Conservation (phyloP, 1,140 invertebrate species). For the Diabrotica undecimpunctata region DNA sequence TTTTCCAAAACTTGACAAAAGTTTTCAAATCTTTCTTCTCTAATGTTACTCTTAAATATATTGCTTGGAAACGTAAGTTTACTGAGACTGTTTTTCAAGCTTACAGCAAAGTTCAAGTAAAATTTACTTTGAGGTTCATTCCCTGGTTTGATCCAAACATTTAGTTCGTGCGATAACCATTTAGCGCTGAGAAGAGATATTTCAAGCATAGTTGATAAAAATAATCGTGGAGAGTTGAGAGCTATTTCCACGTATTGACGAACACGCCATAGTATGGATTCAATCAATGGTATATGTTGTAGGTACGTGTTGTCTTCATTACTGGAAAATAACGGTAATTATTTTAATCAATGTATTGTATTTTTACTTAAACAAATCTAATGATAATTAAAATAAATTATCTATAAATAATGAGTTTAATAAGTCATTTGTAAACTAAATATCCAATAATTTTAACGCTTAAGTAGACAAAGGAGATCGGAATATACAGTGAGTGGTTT, state of each 20-base stretch:
- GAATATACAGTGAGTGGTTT: too few species aligned
- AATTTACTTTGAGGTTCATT: too few species aligned
- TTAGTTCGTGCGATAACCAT: slow-evolving; percentile 64
- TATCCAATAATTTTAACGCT: too few species aligned
- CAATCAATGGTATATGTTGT: slow-evolving; percentile 75
- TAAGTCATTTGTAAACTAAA: too few species aligned
- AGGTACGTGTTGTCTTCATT: slow-evolving; percentile 58
- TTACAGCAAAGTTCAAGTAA: too few species aligned
- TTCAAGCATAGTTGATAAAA: slow-evolving; percentile 59
- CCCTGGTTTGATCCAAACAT: slow-evolving; percentile 55
- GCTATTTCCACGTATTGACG: slow-evolving; percentile 59
- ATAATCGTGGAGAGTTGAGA: slow-evolving; percentile 52
- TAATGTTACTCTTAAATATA: background rate
- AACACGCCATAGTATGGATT: slow-evolving; percentile 72
- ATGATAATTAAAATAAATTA: slow-evolving; percentile 7
- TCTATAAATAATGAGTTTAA: too few species aligned
- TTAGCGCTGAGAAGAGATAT: slow-evolving; percentile 50
- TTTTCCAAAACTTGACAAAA: slow-evolving; percentile 57
- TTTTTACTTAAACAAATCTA: slow-evolving; percentile 16
- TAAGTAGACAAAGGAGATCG: too few species aligned
- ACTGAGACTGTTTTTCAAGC: too few species aligned
- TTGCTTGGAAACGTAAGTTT: background rate
- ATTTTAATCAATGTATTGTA: too few species aligned
- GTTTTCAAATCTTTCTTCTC: slow-evolving; percentile 50
- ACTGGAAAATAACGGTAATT: too few species aligned